phyloP scores from a whole-genome alignment of 1,140 invertebrate genomes.

The Eriosoma lanigerum region DNA sequence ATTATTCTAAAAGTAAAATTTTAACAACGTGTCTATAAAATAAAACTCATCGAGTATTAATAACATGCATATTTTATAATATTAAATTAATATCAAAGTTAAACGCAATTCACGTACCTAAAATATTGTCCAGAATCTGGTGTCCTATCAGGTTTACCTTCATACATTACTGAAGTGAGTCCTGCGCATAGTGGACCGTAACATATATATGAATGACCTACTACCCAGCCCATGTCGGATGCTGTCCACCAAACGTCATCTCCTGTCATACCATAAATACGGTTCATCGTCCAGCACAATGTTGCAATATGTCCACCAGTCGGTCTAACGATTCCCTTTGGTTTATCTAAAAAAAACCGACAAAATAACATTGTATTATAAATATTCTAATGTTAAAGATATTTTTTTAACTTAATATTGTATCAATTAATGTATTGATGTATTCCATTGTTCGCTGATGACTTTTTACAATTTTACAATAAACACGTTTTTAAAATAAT shows the following conservation, averaged over 20 bases:
- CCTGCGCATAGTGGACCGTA: constrained; percentile 84
- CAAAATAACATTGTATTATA: too few relatives aligned
- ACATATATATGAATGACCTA: constrained; percentile 91
- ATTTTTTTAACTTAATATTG: constrained; percentile 16
- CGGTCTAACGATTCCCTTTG: constrained; percentile 82
- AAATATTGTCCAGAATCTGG: constrained; percentile 89
- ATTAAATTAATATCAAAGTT: not conserved
- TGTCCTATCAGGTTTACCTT: constrained; percentile 91
- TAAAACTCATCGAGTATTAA: too few relatives aligned
- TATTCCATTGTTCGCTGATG: too few relatives aligned
- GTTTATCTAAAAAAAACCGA: constrained; percentile 65
- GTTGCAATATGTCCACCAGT: constrained; percentile 83
- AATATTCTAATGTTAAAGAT: too few relatives aligned
- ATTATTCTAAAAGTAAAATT: too few relatives aligned
- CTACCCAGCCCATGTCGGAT: constrained; percentile 90
- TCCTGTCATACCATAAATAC: constrained; percentile 77
- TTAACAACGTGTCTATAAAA: too few relatives aligned
- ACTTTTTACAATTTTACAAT: too few relatives aligned
- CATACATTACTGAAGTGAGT: constrained; percentile 85
- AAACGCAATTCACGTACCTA: constrained; percentile 66
- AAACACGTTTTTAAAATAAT: too few relatives aligned
- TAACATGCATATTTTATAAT: too few relatives aligned
- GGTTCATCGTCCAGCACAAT: constrained; percentile 80
- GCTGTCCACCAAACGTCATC: constrained; percentile 90
- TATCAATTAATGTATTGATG: too few relatives aligned